Evolutionary conservation across 1,140 invertebrate species (phyloP).

Genomic region (Bombus pyrosoma): DNA sequence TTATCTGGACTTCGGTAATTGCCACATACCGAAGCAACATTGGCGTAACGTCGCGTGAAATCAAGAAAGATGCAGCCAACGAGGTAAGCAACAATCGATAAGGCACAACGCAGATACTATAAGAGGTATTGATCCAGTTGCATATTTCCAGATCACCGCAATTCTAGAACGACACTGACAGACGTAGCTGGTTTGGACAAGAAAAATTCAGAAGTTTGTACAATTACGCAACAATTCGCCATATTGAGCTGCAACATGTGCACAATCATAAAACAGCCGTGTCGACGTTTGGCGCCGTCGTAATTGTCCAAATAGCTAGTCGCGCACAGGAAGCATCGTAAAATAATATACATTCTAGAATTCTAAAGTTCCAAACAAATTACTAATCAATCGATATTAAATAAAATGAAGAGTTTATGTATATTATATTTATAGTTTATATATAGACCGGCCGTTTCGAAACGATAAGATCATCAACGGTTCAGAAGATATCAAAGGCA

Average conservation of each 20-base stretch:
- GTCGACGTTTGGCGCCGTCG: neutral
- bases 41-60: neutral
- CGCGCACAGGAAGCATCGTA: neutral
- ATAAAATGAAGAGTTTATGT: neutral
- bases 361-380: neutral
- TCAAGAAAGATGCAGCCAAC: neutral
- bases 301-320: neutral
- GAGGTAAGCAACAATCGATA: neutral
- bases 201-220: neutral
- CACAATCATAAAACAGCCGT: neutral
- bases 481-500: neutral
- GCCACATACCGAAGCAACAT: neutral
- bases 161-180: neutral
- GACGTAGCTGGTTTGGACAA: neutral
- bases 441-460: neutral
- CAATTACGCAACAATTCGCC: conserved; percentile 6
- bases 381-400: neutral
- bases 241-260: neutral
- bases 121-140: neutral
- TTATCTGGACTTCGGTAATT: neutral
- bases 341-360: neutral
- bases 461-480: neutral
- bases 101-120: neutral
- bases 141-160: neutral
- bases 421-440: too few relatives aligned